Evolutionary conservation across 2,888 invertebrate species (phyloP).

Genomic region (Hermodice carunculata): DNA sequence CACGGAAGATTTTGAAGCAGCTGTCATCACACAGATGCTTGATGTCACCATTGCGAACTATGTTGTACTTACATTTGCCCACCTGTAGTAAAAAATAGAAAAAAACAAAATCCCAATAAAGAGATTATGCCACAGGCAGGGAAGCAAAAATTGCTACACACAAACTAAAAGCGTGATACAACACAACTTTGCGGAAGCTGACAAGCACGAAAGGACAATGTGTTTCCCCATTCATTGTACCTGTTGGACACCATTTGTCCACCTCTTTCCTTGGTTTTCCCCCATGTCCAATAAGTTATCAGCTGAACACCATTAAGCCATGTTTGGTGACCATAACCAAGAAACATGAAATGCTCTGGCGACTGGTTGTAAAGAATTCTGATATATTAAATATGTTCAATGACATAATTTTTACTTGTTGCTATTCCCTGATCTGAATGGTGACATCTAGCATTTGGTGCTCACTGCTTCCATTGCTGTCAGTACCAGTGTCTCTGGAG

Average conservation of each 20-base stretch:
- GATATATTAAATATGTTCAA: no score
- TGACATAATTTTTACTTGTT: no score
- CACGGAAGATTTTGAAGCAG: conserved; percentile 66
- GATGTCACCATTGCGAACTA: conserved; percentile 66
- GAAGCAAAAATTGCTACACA: background rate
- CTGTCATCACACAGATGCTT: conserved; percentile 68
- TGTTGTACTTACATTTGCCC: conserved; percentile 68
- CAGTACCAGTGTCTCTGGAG: no score
- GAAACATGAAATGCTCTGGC: no score
- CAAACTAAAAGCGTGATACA: background rate
- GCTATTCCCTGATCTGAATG: no score
- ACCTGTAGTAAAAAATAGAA: conserved; percentile 44
- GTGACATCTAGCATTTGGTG: no score
- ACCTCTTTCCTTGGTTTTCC: background rate
- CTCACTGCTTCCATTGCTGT: no score
- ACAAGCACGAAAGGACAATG: background rate
- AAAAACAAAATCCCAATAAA: background rate
- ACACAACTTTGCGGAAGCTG: background rate
- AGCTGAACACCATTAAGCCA: no score
- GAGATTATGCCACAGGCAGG: background rate
- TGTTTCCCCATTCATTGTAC: background rate
- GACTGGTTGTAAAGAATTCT: no score
- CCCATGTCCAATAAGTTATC: background rate
- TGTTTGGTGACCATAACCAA: no score
- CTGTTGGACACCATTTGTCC: background rate